Percentiles rank a stretch among this genome's conserved stretches.
phyloP scores from a whole-genome alignment of 2,113 vertebrate species.

The Pipa parva region DNA sequence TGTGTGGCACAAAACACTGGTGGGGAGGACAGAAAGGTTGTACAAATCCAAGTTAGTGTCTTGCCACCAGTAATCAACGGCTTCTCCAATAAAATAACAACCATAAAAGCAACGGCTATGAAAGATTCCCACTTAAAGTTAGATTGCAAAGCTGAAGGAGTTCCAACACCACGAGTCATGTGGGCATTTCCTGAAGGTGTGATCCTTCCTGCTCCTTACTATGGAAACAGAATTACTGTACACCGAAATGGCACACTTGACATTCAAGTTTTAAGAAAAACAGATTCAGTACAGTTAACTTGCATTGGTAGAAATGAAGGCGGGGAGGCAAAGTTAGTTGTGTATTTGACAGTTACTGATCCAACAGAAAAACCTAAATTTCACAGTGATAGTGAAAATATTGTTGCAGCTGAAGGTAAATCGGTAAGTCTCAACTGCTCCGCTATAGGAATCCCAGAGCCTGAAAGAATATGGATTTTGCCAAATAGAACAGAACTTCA shows the following conservation, averaged over 20 bases:
- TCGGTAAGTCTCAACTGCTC: conserved; percentile 81
- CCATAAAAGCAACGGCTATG: conserved; percentile 56
- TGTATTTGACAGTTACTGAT: conserved; percentile 71
- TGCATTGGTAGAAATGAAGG: conserved; percentile 83
- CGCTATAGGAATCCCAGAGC: conserved; percentile 55
- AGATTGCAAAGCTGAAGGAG: conserved; percentile 73
- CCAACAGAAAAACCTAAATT: conserved; percentile 56
- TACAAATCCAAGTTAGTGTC: conserved; percentile 66
- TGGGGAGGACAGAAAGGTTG: conserved; percentile 70
- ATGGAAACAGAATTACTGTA: conserved; percentile 73
- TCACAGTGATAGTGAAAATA: conserved; percentile 59
- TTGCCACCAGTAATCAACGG: conserved; percentile 76
- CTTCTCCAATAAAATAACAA: conserved; percentile 50
- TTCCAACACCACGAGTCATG: conserved; percentile 67
- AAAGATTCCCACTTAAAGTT: conserved; percentile 64
- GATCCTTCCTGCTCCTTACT: conserved; percentile 78
- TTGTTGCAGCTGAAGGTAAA: conserved; percentile 68
- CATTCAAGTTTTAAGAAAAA: conserved; percentile 62
- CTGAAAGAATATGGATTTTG: conserved; percentile 75
- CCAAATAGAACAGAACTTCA: conserved; percentile 71
- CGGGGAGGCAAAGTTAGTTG: conserved; percentile 72
- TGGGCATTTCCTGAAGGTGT: conserved; percentile 86
- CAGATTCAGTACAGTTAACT: conserved; percentile 67
- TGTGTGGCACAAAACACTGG: conserved; percentile 71
- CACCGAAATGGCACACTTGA: conserved; percentile 86